Evolutionary conservation across 2,797 vertebrate species (phyloP).

Genomic region (Potorous gilbertii): DNA sequence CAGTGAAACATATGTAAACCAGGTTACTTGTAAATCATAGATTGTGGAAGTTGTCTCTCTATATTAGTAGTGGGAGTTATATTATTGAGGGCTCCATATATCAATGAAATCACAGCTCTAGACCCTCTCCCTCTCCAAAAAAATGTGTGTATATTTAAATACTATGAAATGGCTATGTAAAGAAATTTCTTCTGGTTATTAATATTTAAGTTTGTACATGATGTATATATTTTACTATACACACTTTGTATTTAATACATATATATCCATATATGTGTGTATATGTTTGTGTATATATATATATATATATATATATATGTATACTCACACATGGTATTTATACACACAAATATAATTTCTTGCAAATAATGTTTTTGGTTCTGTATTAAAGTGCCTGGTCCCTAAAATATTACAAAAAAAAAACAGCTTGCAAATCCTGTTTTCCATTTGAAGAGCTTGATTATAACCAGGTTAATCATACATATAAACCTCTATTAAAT

Average conservation of each 20-base stretch:
- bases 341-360: background rate
- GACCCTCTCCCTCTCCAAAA: background rate
- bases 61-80: background rate
- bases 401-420: background rate
- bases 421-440: background rate
- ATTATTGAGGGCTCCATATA: background rate
- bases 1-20: too few relatives aligned
- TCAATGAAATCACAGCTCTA: background rate
- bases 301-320: background rate
- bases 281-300: background rate
- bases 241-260: background rate
- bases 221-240: background rate
- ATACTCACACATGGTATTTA: background rate
- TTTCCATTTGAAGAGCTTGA: background rate
- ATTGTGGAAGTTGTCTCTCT: background rate
- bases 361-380: background rate
- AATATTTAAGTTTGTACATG: background rate
- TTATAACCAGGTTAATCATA: background rate
- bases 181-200: constrained; percentile 10
- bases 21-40: too few relatives aligned
- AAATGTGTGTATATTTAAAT: background rate
- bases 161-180: background rate
- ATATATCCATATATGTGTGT: background rate
- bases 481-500: background rate
- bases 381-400: background rate